A percentile compares a stretch with the other conserved stretches of the same genome.
These are phyloP conservation scores for Yponomeuta cagnagella DNA, from an alignment of 2,888 invertebrate genomes.

Conservation along the genomic window DNA sequence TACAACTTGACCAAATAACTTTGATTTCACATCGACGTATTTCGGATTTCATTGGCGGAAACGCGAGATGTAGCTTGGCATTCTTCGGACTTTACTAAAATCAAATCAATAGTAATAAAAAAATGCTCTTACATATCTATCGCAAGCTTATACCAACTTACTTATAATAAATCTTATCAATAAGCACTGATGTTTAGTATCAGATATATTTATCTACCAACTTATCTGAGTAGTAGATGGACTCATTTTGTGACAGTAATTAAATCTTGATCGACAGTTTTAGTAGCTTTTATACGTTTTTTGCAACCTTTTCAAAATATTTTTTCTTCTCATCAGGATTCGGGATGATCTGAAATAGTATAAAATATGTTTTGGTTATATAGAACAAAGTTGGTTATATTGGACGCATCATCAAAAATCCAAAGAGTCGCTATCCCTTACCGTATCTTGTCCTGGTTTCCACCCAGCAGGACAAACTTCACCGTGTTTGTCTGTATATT, in stretches of 20 bases:
- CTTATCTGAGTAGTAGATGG: background rate
- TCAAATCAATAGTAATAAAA: too few species aligned
- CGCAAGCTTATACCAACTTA: background rate
- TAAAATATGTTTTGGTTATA: constrained; percentile 20
- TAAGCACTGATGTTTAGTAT: background rate
- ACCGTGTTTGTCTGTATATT: constrained; percentile 93
- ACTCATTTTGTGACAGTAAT: background rate
- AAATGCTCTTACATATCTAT: too few species aligned
- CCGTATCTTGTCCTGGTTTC: constrained; percentile 95
- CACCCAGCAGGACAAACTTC: constrained; percentile 97
- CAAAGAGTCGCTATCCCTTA: constrained; percentile 51
- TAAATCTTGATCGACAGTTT: background rate
- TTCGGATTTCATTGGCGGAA: too few species aligned
- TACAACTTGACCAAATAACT: too few species aligned
- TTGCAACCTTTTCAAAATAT: constrained; percentile 82
- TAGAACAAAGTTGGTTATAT: constrained; percentile 13
- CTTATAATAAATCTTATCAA: background rate
- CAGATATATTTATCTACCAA: background rate
- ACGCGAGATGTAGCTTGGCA: too few species aligned
- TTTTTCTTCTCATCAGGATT: constrained; percentile 87
- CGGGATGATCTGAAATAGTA: constrained; percentile 83
- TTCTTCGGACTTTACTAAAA: too few species aligned
- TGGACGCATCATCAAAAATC: background rate
- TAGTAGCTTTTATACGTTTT: constrained; percentile 45
- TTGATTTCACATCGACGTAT: too few species aligned